Evolutionary conservation across 2,113 vertebrate species (phyloP).

Genomic region (Rutilus rutilus): DNA sequence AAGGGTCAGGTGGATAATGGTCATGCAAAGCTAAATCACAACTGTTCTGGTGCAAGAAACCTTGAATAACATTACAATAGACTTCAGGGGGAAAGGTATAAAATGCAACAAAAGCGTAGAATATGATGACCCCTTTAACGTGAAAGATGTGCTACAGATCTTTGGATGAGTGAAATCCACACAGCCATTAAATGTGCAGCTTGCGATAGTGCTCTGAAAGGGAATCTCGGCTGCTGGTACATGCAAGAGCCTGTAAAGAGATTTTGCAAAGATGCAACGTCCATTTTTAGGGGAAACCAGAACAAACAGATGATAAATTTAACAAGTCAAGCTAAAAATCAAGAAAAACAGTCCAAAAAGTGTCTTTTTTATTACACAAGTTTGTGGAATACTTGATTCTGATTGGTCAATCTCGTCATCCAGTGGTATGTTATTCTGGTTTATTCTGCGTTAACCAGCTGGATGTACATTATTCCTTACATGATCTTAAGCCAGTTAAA

Average conservation of each 20-base stretch:
- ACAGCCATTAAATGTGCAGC: constrained; percentile 3
- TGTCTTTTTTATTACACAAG: background rate
- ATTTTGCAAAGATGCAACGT: constrained; percentile 14
- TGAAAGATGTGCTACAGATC: background rate
- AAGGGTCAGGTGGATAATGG: background rate
- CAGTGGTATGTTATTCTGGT: too few species aligned
- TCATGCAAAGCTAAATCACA: background rate
- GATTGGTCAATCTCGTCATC: too few species aligned
- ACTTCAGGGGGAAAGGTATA: background rate
- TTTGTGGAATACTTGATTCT: too few species aligned
- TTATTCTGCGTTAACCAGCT: too few species aligned
- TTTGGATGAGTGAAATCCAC: background rate
- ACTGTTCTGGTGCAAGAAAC: background rate
- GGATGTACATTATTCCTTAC: too few species aligned
- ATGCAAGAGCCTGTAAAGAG: constrained; percentile 14
- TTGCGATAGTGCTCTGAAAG: background rate
- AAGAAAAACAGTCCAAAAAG: background rate
- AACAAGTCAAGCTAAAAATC: background rate
- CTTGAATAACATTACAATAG: background rate
- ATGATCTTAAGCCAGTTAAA: background rate
- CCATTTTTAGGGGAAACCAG: background rate
- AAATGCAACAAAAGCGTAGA: background rate
- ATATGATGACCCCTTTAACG: background rate
- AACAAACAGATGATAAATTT: background rate
- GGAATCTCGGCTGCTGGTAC: background rate